Conservation (phyloP, 2,113 vertebrate species). For the Thymallus thymallus region DNA sequence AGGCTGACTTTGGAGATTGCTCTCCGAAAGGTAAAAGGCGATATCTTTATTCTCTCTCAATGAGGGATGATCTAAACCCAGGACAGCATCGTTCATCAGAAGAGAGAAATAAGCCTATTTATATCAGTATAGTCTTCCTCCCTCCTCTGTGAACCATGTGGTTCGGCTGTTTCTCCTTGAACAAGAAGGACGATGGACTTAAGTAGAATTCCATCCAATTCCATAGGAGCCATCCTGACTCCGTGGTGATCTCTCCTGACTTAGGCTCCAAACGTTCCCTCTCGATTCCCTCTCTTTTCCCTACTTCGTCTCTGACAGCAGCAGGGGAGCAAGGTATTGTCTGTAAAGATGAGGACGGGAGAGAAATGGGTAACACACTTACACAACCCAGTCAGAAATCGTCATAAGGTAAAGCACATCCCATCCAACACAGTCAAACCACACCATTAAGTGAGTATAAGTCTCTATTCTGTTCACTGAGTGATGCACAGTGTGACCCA, state of each 20-base stretch:
- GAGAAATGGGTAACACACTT: no score
- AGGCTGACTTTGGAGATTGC: conserved; percentile 7
- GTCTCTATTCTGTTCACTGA: no score
- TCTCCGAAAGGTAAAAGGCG: background rate
- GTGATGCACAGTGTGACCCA: no score
- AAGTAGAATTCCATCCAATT: conserved; percentile 46
- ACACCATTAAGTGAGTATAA: no score
- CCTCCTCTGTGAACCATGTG: conserved; percentile 37
- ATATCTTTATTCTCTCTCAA: conserved; percentile 28
- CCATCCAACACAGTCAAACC: no score
- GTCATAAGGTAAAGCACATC: background rate
- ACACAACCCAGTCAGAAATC: no score
- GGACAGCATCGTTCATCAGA: conserved; percentile 45
- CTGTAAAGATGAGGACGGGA: no score
- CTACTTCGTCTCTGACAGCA: background rate
- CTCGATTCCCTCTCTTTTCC: background rate
- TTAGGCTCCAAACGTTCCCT: background rate
- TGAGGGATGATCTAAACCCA: conserved; percentile 40
- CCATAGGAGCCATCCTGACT: conserved; percentile 4
- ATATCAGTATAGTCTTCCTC: background rate
- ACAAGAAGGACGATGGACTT: conserved; percentile 39
- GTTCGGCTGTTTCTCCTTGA: conserved; percentile 44
- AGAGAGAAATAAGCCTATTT: conserved; percentile 9
- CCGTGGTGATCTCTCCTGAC: conserved; percentile 11
- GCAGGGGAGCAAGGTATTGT: background rate